These are phyloP conservation scores for Sinelater perroti DNA, from an alignment of 2,888 invertebrate species.

Conservation along the genomic window DNA sequence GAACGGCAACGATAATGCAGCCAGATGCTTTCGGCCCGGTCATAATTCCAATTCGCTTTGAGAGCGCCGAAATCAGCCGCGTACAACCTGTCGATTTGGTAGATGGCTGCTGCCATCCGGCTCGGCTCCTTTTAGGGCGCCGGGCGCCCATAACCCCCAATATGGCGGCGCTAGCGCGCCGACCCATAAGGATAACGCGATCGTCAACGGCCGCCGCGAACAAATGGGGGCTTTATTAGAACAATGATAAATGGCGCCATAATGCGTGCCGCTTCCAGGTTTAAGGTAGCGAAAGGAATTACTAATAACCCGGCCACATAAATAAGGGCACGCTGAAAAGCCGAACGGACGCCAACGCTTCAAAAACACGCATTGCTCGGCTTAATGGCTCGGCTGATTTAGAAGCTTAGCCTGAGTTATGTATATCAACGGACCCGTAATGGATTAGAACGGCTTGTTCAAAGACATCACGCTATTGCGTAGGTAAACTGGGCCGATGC, in stretches of 20 bases:
- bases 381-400: not conserved
- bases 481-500: constrained; percentile 11
- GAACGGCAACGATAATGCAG: too few species aligned
- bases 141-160: too few species aligned
- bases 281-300: constrained; percentile 7
- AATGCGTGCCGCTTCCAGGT: not conserved
- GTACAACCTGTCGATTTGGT: constrained; percentile 25
- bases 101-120: constrained; percentile 23
- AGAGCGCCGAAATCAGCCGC: constrained; percentile 22
- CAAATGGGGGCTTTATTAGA: too few species aligned
- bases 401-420: constrained; percentile 6
- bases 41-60: constrained; percentile 29
- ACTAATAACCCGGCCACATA: not conserved
- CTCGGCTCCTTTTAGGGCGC: too few species aligned
- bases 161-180: too few species aligned
- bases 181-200: too few species aligned
- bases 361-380: not conserved
- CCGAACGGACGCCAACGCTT: constrained; percentile 7
- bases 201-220: too few species aligned
- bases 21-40: too few species aligned
- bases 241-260: constrained; percentile 6
- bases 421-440: constrained; percentile 3
- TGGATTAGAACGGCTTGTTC: constrained; percentile 1
- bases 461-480: not conserved
- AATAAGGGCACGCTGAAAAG: constrained; percentile 6